Evolutionary conservation across 1,140 invertebrate species (phyloP).

Genomic region (Bombus waltoni): DNA sequence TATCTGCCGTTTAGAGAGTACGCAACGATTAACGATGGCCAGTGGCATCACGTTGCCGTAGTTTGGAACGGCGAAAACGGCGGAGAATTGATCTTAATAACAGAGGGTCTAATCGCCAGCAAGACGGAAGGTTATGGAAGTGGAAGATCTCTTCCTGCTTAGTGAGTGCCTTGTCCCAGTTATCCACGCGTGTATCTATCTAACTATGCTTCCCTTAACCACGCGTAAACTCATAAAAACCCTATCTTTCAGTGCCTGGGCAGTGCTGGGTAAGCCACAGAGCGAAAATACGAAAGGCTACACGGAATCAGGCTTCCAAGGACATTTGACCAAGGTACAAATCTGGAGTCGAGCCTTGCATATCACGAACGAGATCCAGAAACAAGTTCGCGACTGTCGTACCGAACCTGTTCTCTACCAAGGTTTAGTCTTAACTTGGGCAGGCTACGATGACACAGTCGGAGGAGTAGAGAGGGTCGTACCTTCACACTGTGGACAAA

Average conservation of each 20-base stretch:
- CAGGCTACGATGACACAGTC: conserved; percentile 93
- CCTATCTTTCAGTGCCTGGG: conserved; percentile 89
- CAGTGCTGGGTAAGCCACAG: conserved; percentile 94
- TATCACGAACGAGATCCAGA: conserved; percentile 96
- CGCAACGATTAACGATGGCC: conserved; percentile 96
- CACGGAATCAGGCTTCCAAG: conserved; percentile 95
- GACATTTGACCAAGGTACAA: conserved; percentile 96
- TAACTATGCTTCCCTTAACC: no score
- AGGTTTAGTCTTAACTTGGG: conserved; percentile 94
- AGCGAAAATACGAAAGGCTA: conserved; percentile 89
- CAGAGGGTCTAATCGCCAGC: conserved; percentile 96
- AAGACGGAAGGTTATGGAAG: conserved; percentile 93
- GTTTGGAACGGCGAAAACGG: conserved; percentile 95
- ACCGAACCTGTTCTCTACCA: conserved; percentile 95
- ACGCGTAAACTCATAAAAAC: not conserved
- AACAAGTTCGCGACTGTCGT: conserved; percentile 95
- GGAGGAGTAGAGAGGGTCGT: conserved; percentile 96
- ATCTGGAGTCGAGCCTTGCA: conserved; percentile 96
- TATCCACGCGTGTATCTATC: not conserved
- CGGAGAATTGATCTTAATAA: conserved; percentile 93
- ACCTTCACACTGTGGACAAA: conserved; percentile 95
- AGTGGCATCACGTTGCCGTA: conserved; percentile 98
- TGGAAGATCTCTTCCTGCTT: conserved; percentile 89
- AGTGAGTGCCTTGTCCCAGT: conserved; percentile 84
- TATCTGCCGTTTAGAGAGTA: conserved; percentile 95